These are phyloP conservation scores for Aviceda subcristata DNA, from an alignment of 2,113 vertebrate genomes.

Conservation along the genomic window DNA sequence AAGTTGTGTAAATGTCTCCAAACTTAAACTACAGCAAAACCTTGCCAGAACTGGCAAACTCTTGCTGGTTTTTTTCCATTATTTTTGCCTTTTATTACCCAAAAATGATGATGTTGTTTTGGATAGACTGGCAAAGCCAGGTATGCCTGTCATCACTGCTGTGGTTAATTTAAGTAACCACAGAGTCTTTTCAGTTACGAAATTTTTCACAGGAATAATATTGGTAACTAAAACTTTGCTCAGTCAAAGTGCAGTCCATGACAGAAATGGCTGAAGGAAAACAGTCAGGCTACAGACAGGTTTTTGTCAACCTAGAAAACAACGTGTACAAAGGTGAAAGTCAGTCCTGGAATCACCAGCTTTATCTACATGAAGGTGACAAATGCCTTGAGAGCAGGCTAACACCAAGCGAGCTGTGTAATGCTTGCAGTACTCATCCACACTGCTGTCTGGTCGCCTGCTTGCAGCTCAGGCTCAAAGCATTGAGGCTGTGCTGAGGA, in stretches of 20 bases:
- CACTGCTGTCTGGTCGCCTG: constrained; percentile 37
- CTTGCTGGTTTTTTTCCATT: background rate
- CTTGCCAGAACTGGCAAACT: background rate
- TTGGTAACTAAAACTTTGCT: constrained; percentile 9
- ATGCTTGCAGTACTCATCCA: constrained; percentile 17
- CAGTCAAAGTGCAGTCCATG: constrained; percentile 27
- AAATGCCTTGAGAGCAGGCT: constrained; percentile 38
- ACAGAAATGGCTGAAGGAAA: constrained; percentile 28
- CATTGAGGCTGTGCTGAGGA: constrained; percentile 34
- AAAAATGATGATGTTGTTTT: background rate
- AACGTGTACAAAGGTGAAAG: constrained; percentile 43
- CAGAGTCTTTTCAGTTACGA: background rate
- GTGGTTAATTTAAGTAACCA: background rate
- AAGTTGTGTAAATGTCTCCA: background rate
- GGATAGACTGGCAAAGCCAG: background rate
- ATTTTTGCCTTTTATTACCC: background rate
- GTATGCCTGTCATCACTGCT: background rate
- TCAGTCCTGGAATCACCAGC: constrained; percentile 46
- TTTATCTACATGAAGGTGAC: constrained; percentile 54
- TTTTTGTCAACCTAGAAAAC: constrained; percentile 55
- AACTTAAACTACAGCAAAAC: background rate
- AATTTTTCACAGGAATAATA: background rate
- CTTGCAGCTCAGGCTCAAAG: constrained; percentile 51
- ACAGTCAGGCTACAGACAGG: constrained; percentile 29
- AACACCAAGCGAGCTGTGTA: constrained; percentile 12